Conservation (phyloP, 2,888 invertebrate species). For the Nomada lathburiana region DNA sequence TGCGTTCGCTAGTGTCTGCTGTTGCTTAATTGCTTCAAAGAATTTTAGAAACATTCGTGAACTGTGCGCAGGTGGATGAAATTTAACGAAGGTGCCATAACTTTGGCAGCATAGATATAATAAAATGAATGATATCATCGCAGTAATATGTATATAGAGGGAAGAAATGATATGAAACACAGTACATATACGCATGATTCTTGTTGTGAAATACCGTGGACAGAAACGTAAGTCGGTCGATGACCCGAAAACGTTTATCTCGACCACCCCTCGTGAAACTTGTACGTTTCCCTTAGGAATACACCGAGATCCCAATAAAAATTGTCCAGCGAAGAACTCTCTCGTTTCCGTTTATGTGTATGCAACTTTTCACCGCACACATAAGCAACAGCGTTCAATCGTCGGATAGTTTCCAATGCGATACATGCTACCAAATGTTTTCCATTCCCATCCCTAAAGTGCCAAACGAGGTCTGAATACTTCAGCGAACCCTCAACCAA, state of each 20-base stretch:
- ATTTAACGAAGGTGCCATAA: neutral
- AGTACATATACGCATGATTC: neutral
- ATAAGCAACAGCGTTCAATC: neutral
- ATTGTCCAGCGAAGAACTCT: too few relatives aligned
- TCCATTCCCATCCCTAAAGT: neutral
- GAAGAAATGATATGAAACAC: too few relatives aligned
- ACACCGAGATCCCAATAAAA: neutral
- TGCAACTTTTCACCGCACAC: too few relatives aligned
- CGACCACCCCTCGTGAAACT: conserved; percentile 10
- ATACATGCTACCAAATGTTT: neutral
- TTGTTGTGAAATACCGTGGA: neutral
- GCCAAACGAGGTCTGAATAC: conserved; percentile 11
- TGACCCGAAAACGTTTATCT: neutral
- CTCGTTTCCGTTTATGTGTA: neutral
- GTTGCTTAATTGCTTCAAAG: conserved; percentile 21
- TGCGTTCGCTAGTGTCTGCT: neutral
- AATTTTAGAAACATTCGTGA: conserved; percentile 4
- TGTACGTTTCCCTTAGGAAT: neutral
- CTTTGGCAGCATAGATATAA: conserved; percentile 2
- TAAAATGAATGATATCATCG: neutral
- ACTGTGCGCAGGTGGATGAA: too few relatives aligned
- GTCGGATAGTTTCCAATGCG: neutral
- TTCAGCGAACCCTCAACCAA: conserved; percentile 15
- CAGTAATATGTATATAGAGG: too few relatives aligned
- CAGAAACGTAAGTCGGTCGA: neutral